Evolutionary conservation across 2,888 invertebrate species (phyloP).

Genomic region (Drosophila aldrichi): DNA sequence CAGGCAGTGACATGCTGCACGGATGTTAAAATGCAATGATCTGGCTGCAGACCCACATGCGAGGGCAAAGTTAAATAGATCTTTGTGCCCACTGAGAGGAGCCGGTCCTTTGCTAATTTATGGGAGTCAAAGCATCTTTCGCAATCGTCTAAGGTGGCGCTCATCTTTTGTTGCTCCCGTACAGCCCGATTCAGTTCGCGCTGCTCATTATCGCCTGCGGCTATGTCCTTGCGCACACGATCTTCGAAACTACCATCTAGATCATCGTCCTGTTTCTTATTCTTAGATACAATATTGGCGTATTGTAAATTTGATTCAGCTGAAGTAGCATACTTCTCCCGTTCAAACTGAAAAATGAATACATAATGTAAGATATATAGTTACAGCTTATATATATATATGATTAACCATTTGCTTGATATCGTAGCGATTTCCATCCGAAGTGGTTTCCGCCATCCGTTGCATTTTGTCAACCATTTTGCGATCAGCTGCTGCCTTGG

Average conservation of each 20-base stretch:
- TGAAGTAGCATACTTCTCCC: constrained; percentile 92
- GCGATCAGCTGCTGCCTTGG: too few relatives aligned
- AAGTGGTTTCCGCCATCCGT: neutral
- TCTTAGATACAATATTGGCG: constrained; percentile 89
- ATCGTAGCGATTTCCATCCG: constrained; percentile 86
- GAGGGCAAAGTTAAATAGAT: constrained; percentile 94
- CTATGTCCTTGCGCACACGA: constrained; percentile 89
- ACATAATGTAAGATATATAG: neutral
- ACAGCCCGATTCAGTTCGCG: constrained; percentile 89
- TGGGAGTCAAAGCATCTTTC: constrained; percentile 92
- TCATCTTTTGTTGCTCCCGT: constrained; percentile 89
- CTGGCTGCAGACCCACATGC: constrained; percentile 91
- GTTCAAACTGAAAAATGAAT: constrained; percentile 88
- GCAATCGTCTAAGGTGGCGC: constrained; percentile 92
- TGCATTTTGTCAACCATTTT: neutral
- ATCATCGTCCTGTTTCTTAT: constrained; percentile 89
- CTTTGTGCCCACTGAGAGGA: constrained; percentile 92
- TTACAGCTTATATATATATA: neutral
- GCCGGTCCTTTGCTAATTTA: constrained; percentile 92
- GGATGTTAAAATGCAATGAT: constrained; percentile 95
- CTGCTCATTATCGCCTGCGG: constrained; percentile 87
- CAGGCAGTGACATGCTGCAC: constrained; percentile 92
- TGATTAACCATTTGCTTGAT: constrained; percentile 91
- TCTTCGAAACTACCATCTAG: constrained; percentile 94
- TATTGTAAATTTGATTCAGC: constrained; percentile 93